Conservation (phyloP, 2,113 vertebrate species). For the Nestor notabilis region DNA sequence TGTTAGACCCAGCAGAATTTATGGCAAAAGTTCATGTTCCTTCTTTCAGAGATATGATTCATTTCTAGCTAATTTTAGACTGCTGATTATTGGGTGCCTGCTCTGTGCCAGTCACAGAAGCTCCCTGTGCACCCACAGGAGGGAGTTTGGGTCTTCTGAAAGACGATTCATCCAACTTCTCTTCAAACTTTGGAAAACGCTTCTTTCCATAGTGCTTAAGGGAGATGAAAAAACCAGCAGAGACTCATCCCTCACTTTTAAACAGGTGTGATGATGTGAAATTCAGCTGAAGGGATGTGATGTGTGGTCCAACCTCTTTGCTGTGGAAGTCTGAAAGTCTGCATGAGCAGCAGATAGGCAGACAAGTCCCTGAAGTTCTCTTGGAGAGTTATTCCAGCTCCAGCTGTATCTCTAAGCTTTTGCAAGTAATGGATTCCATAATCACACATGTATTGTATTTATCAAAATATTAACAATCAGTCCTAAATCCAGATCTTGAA, state of each 20-base stretch:
- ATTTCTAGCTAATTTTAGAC: not conserved
- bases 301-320: rapidly evolving
- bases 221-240: not conserved
- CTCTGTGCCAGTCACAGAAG: not conserved
- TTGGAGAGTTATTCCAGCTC: not conserved
- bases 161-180: not conserved
- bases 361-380: not conserved
- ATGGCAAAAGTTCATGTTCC: not conserved
- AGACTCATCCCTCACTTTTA: not conserved
- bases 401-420: not conserved
- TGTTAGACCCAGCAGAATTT: not conserved
- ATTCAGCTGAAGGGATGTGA: not conserved
- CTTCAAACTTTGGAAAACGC: not conserved
- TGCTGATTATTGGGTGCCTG: not conserved
- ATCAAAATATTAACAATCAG: not conserved
- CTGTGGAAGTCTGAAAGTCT: not conserved
- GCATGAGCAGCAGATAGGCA: not conserved
- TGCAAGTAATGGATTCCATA: not conserved
- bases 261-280: not conserved
- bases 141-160: not conserved
- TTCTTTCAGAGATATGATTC: not conserved
- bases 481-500: not conserved
- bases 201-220: not conserved
- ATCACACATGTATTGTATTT: not conserved
- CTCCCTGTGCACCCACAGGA: not conserved